Evolutionary conservation across 2,888 invertebrate species (phyloP).

Genomic region (Ephialtes manifestator): DNA sequence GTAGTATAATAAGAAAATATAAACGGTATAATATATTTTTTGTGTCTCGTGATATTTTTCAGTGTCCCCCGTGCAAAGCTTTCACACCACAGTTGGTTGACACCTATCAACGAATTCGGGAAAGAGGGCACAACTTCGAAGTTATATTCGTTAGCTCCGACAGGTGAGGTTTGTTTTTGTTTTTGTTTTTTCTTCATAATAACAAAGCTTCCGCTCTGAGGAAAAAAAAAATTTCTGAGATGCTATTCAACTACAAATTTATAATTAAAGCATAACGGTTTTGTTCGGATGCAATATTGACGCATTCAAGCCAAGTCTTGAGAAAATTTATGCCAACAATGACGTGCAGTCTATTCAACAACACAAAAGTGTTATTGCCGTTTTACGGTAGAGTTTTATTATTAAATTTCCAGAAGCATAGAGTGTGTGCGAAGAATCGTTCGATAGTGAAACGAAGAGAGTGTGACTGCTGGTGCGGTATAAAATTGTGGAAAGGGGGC

Average conservation of each 20-base stretch:
- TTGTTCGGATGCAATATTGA: not conserved
- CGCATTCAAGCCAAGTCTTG: not conserved
- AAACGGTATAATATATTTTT: conserved; percentile 27
- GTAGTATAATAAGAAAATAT: not conserved
- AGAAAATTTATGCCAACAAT: not conserved
- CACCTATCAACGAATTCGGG: conserved; percentile 91
- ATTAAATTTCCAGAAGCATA: not conserved
- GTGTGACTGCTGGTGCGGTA: not conserved
- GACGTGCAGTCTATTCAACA: not conserved
- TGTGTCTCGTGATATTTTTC: conserved; percentile 78
- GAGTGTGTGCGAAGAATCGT: not conserved
- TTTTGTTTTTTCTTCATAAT: not conserved
- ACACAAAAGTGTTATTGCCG: not conserved
- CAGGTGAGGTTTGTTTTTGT: conserved; percentile 87
- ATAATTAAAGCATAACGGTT: too few relatives aligned
- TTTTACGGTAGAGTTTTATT: not conserved
- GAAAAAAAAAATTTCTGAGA: too few relatives aligned
- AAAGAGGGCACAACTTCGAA: conserved; percentile 91
- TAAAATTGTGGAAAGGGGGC: not conserved
- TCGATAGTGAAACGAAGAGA: not conserved
- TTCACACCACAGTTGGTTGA: conserved; percentile 93
- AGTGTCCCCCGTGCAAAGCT: conserved; percentile 95
- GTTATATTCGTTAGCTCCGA: conserved; percentile 95
- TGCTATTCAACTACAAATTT: too few relatives aligned
- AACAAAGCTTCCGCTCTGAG: too few relatives aligned